Evolutionary conservation across 1,140 invertebrate species (phyloP).

Genomic region (Palaemon carinicauda): DNA sequence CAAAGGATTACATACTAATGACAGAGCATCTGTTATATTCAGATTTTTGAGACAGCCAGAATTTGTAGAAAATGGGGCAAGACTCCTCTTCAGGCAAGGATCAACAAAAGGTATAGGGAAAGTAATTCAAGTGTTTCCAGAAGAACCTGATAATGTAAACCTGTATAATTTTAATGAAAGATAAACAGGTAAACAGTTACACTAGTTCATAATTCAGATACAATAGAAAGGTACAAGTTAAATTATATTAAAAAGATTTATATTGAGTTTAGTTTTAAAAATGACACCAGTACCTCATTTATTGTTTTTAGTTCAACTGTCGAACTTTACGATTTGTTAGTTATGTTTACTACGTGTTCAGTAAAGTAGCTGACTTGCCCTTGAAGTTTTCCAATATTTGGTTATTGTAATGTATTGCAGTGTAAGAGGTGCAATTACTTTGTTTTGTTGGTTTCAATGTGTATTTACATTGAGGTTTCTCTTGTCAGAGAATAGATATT

Average conservation of each 20-base stretch:
- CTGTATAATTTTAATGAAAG: not conserved
- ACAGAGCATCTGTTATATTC: slow-evolving; percentile 86
- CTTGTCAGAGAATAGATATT: too few relatives aligned
- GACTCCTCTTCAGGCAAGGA: slow-evolving; percentile 88
- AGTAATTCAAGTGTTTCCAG: slow-evolving; percentile 81
- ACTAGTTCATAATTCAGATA: not conserved
- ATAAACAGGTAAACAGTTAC: not conserved
- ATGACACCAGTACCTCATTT: too few relatives aligned
- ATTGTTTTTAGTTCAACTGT: too few relatives aligned
- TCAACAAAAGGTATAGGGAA: slow-evolving; percentile 81
- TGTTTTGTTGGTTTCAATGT: too few relatives aligned
- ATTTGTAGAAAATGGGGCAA: slow-evolving; percentile 85
- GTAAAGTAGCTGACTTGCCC: too few relatives aligned
- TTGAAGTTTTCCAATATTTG: too few relatives aligned
- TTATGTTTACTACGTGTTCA: too few relatives aligned
- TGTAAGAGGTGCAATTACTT: too few relatives aligned
- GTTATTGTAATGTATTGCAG: too few relatives aligned
- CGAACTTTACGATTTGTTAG: too few relatives aligned
- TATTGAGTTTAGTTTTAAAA: too few relatives aligned
- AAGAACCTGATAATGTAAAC: slow-evolving; percentile 44
- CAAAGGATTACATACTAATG: slow-evolving; percentile 78
- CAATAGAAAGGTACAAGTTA: not conserved
- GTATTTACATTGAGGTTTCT: too few relatives aligned
- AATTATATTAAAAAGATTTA: not conserved
- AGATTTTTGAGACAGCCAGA: slow-evolving; percentile 90